Evolutionary conservation across 2,888 invertebrate genomes (phyloP).

Genomic region (Liposcelis brunnea): DNA sequence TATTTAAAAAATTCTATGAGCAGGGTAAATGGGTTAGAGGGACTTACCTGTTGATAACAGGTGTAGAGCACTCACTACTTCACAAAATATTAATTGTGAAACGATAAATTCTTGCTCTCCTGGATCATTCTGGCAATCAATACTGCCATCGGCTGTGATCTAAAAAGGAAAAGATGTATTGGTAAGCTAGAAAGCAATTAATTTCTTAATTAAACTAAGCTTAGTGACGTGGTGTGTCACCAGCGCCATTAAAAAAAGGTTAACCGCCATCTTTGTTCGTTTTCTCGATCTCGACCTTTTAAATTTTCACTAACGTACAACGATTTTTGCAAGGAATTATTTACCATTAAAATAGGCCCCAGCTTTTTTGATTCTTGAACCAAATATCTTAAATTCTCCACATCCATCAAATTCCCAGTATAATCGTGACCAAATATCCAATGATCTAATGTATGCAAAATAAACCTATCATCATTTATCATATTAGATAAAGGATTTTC

Average conservation of each 20-base stretch:
- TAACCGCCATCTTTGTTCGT: no score
- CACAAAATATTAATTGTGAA: constrained; percentile 63
- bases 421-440: constrained; percentile 80
- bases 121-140: constrained; percentile 71
- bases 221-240: no score
- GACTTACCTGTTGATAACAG: constrained; percentile 39
- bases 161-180: no score
- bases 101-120: constrained; percentile 74
- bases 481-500: constrained; percentile 52
- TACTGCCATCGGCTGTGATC: constrained; percentile 89
- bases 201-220: constrained; percentile 8
- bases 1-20: no score
- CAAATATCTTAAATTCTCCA: constrained; percentile 47
- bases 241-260: no score
- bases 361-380: constrained; percentile 31
- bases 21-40: not conserved
- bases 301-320: no score
- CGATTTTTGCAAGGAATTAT: no score
- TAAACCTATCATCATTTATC: constrained; percentile 74
- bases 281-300: no score
- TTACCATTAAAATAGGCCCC: constrained; percentile 29
- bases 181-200: constrained; percentile 11
- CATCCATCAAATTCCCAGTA: constrained; percentile 67
- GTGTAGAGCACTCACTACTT: constrained; percentile 57
- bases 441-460: constrained; percentile 52